These are phyloP conservation scores for Centrocercus urophasianus DNA, from an alignment of 2,113 vertebrate genomes.

Conservation along the genomic window DNA sequence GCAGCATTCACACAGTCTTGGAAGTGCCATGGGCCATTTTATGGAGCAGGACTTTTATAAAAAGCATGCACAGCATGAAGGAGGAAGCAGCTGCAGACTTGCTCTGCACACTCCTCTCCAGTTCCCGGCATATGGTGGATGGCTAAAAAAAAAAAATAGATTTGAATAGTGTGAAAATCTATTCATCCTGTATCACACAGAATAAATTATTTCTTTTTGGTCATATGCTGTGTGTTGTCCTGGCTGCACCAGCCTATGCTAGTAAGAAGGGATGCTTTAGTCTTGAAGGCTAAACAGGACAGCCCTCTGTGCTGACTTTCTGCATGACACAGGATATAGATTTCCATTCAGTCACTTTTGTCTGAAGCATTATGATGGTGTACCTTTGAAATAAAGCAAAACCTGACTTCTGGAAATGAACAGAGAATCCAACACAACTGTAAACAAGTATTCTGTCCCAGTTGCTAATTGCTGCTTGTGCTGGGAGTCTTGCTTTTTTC, in stretches of 20 bases:
- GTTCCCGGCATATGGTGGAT: slow-evolving; percentile 31
- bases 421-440: background rate
- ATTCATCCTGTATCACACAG: slow-evolving; percentile 48
- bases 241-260: background rate
- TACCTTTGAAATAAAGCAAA: background rate
- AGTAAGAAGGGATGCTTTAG: slow-evolving; percentile 46
- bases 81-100: slow-evolving; percentile 50
- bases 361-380: background rate
- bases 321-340: background rate
- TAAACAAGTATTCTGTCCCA: background rate
- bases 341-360: background rate
- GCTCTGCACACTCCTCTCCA: background rate
- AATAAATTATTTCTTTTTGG: slow-evolving; percentile 60
- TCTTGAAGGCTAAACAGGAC: background rate
- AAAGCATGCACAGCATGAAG: slow-evolving; percentile 37
- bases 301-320: background rate
- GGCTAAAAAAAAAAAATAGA: slow-evolving; percentile 40
- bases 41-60: background rate
- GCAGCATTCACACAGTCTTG: background rate
- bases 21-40: background rate
- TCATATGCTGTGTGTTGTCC: slow-evolving; percentile 13
- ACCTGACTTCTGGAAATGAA: background rate
- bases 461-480: rapidly evolving
- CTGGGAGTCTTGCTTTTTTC: background rate
- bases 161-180: slow-evolving; percentile 58